Conservation (phyloP, 2,797 vertebrate species). For the Melanotaenia parkinsoni region DNA sequence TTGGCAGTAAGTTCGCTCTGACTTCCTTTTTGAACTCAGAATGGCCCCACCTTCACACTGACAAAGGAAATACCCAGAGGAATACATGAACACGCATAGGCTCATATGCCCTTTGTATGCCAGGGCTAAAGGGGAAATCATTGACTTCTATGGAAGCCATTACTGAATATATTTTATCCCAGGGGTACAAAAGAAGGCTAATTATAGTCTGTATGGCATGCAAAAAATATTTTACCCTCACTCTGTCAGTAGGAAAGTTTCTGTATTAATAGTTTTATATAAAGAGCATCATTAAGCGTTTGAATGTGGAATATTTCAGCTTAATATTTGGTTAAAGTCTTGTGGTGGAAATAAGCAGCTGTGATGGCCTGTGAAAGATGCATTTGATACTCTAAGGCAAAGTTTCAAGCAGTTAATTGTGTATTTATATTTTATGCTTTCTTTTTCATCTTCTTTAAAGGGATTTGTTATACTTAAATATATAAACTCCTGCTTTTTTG, state of each 20-base stretch:
- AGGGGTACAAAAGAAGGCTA: constrained; percentile 9
- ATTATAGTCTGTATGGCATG: constrained; percentile 26
- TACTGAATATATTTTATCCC: constrained; percentile 18
- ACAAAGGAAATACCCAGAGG: constrained; percentile 44
- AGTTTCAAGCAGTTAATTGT: neutral
- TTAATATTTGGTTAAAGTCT: constrained; percentile 1
- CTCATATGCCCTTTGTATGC: constrained; percentile 30
- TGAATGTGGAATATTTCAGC: constrained; percentile 2
- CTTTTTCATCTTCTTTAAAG: constrained; percentile 8
- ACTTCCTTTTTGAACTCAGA: constrained; percentile 45
- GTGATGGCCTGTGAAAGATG: neutral
- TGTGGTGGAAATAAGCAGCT: constrained; percentile 12
- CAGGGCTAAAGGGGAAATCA: constrained; percentile 31
- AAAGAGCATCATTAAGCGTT: constrained; percentile 8
- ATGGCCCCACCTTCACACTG: constrained; percentile 36
- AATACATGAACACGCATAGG: constrained; percentile 32
- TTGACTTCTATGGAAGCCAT: constrained; percentile 41
- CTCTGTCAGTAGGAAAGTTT: constrained; percentile 12
- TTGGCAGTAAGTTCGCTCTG: constrained; percentile 19
- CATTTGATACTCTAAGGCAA: neutral
- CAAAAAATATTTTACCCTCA: constrained; percentile 20
- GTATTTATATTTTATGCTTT: neutral
- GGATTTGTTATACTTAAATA: constrained; percentile 5
- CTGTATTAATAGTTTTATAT: neutral
- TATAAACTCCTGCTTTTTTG: constrained; percentile 9